Evolutionary conservation across 2,888 invertebrate species (phyloP).

Genomic region (Diarsia rubi): DNA sequence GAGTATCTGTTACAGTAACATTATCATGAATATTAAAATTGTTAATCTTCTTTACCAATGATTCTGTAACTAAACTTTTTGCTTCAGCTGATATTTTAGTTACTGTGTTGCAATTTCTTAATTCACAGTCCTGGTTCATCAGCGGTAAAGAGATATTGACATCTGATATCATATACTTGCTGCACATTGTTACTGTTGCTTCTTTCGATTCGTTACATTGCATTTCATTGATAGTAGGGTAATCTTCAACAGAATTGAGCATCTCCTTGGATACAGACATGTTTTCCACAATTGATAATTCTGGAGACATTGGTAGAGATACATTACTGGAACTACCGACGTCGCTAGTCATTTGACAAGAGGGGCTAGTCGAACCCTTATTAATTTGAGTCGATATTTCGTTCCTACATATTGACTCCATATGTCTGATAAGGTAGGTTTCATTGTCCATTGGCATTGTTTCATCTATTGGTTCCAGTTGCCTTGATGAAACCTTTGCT

Average conservation of each 20-base stretch:
- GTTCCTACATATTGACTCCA: slow-evolving; percentile 52
- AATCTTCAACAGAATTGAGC: slow-evolving; percentile 62
- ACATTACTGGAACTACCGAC: slow-evolving; percentile 79
- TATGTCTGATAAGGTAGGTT: slow-evolving; percentile 44
- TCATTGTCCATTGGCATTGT: slow-evolving; percentile 56
- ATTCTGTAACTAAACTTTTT: slow-evolving; percentile 70
- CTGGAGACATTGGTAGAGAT: slow-evolving; percentile 84
- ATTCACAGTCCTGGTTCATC: slow-evolving; percentile 79
- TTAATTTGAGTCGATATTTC: slow-evolving; percentile 40
- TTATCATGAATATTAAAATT: slow-evolving; percentile 74
- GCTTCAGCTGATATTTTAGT: slow-evolving; percentile 50
- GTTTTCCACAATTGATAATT: slow-evolving; percentile 85
- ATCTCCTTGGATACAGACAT: slow-evolving; percentile 79
- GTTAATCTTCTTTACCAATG: slow-evolving; percentile 74
- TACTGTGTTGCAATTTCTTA: slow-evolving; percentile 65
- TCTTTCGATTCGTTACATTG: slow-evolving; percentile 62
- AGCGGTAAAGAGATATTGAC: slow-evolving; percentile 80
- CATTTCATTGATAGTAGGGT: slow-evolving; percentile 74
- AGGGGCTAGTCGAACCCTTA: slow-evolving; percentile 13
- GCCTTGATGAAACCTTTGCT: slow-evolving; percentile 55
- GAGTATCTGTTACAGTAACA: slow-evolving; percentile 75
- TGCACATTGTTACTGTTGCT: slow-evolving; percentile 57
- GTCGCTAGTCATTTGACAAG: slow-evolving; percentile 49
- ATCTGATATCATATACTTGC: slow-evolving; percentile 75
- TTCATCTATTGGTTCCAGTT: slow-evolving; percentile 79